Percentiles rank a stretch among this genome's conserved stretches.
phyloP scores from a whole-genome alignment of 2,888 invertebrate genomes.

The Ypsolopha sequella region DNA sequence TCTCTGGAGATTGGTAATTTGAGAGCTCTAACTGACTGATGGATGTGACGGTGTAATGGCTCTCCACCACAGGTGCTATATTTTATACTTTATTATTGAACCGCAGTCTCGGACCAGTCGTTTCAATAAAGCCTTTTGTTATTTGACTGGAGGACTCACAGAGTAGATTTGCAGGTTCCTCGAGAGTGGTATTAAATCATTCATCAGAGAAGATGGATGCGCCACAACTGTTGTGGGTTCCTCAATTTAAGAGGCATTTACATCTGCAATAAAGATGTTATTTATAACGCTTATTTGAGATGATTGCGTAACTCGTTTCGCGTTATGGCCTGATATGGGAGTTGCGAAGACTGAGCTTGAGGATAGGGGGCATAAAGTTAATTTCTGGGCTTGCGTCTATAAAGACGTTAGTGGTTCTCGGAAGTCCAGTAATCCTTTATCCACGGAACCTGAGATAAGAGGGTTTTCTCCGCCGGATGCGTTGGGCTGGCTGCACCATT shows the following conservation, averaged over 20 bases:
- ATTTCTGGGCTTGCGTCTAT: conserved; percentile 15
- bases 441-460: conserved; percentile 21
- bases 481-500: conserved; percentile 45
- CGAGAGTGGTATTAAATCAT: conserved; percentile 1
- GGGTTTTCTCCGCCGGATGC: conserved; percentile 55
- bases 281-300: conserved; percentile 28
- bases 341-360: conserved; percentile 17
- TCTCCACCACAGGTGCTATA: conserved; percentile 17
- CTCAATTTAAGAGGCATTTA: conserved; percentile 19
- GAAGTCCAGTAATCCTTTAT: conserved; percentile 43
- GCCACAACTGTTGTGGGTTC: conserved; percentile 14
- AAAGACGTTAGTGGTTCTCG: conserved; percentile 34
- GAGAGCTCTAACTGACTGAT: conserved; percentile 13
- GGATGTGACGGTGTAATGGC: conserved; percentile 20
- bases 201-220: conserved; percentile 16
- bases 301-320: conserved; percentile 17
- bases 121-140: conserved; percentile 20
- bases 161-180: neutral
- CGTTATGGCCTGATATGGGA: conserved; percentile 23
- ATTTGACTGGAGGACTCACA: neutral
- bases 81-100: conserved; percentile 19
- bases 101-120: conserved; percentile 9
- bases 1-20: conserved; percentile 4
- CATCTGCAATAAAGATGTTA: conserved; percentile 16
- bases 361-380: conserved; percentile 20